Evolutionary conservation across 92 coral and sea anemone species (phyloP).

Genomic region (Virgularia gustaviana): DNA sequence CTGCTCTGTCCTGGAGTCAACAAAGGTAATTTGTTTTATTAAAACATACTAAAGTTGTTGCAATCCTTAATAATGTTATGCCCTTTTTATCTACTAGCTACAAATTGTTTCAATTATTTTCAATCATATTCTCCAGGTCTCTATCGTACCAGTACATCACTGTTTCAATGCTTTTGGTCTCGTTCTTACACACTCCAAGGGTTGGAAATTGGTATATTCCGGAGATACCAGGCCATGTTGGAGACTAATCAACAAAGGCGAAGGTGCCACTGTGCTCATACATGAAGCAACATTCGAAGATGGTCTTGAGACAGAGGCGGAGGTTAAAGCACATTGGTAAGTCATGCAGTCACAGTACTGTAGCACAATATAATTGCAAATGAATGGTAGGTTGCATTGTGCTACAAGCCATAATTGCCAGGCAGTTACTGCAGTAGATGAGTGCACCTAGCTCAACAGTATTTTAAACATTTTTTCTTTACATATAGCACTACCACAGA

Average conservation of each 20-base stretch:
- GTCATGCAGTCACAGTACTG: not conserved
- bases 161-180: conserved; percentile 81
- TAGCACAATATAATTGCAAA: not conserved
- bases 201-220: conserved; percentile 90
- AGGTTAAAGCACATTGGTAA: conserved; percentile 79
- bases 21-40: not conserved
- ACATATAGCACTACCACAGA: conserved; percentile 87
- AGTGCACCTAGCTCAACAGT: not conserved
- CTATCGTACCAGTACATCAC: conserved; percentile 80
- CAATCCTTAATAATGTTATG: not conserved
- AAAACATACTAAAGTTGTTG: not conserved
- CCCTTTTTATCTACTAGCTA: not conserved
- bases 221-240: conserved; percentile 89
- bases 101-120: not conserved
- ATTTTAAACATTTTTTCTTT: not conserved
- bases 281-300: conserved; percentile 98
- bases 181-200: conserved; percentile 66
- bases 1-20: conserved; percentile 15
- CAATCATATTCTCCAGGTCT: conserved; percentile 36
- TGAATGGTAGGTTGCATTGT: too few species aligned
- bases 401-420: too few species aligned
- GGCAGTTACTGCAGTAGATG: not conserved
- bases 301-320: conserved; percentile 68
- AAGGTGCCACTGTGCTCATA: conserved; percentile 79
- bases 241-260: conserved; percentile 63